These are phyloP conservation scores for Chelon labrosus DNA, from an alignment of 2,797 vertebrate species.

Conservation along the genomic window DNA sequence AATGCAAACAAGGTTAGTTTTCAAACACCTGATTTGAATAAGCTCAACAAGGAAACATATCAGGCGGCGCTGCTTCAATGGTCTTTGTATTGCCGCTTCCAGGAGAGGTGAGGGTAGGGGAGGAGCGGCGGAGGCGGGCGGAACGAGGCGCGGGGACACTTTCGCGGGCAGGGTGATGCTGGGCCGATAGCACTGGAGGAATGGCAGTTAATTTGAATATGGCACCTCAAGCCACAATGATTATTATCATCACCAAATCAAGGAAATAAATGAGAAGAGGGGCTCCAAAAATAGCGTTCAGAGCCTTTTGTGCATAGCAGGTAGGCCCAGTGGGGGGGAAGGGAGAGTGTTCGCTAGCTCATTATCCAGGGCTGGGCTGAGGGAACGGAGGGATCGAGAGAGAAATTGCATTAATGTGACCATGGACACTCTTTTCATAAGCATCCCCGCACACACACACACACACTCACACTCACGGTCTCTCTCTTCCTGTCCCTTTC, in stretches of 20 bases:
- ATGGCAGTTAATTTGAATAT: slow-evolving; percentile 90
- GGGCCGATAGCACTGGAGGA: slow-evolving; percentile 84
- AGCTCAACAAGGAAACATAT: slow-evolving; percentile 84
- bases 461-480: slow-evolving; percentile 6
- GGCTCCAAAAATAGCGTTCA: slow-evolving; percentile 87
- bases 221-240: slow-evolving; percentile 89
- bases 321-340: slow-evolving; percentile 81
- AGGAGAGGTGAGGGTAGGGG: slow-evolving; percentile 58
- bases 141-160: slow-evolving; percentile 64
- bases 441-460: slow-evolving; percentile 29
- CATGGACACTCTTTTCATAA: slow-evolving; percentile 77
- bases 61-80: slow-evolving; percentile 71
- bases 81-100: slow-evolving; percentile 77
- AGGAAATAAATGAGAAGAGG: slow-evolving; percentile 89
- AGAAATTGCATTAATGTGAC: slow-evolving; percentile 85
- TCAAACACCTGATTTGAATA: slow-evolving; percentile 90
- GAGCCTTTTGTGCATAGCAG: slow-evolving; percentile 86
- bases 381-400: slow-evolving; percentile 74
- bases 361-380: slow-evolving; percentile 82
- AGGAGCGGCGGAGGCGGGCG: slow-evolving; percentile 30
- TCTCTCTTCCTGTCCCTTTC: slow-evolving; percentile 34
- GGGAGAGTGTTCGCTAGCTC: slow-evolving; percentile 79
- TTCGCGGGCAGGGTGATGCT: slow-evolving; percentile 80
- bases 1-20: slow-evolving; percentile 91
- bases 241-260: slow-evolving; percentile 90